phyloP scores from a whole-genome alignment of 2,888 invertebrate species.

The Dolomedes plantarius region DNA sequence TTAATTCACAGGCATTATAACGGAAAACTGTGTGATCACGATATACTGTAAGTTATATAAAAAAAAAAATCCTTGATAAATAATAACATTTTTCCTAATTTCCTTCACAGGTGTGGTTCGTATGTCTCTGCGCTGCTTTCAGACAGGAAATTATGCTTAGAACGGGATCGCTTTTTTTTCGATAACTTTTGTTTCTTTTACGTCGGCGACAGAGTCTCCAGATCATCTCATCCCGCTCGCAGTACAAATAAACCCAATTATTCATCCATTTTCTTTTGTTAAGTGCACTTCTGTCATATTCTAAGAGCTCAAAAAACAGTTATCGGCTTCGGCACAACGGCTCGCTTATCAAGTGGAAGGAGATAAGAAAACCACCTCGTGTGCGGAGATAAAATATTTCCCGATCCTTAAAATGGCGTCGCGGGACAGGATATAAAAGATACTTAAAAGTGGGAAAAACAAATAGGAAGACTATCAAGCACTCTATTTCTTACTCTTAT shows the following conservation, averaged over 20 bases:
- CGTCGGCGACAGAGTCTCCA: neutral
- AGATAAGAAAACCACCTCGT: constrained; percentile 36
- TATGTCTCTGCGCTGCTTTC: too few relatives aligned
- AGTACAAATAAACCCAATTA: constrained; percentile 2
- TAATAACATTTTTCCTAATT: too few relatives aligned
- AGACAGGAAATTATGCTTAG: too few relatives aligned
- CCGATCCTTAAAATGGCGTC: constrained; percentile 48
- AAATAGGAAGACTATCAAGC: neutral
- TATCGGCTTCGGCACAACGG: constrained; percentile 15
- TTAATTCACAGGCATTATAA: too few relatives aligned
- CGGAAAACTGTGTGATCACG: too few relatives aligned
- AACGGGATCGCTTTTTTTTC: too few relatives aligned
- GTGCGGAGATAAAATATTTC: constrained; percentile 40
- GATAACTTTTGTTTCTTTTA: too few relatives aligned
- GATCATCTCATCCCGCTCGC: neutral
- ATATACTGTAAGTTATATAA: too few relatives aligned
- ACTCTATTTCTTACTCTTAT: neutral
- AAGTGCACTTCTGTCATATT: neutral
- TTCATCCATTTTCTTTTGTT: neutral
- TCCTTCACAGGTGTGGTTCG: too few relatives aligned
- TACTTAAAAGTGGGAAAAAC: neutral
- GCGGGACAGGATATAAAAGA: neutral
- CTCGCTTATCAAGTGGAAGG: constrained; percentile 28
- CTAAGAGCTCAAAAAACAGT: constrained; percentile 11
- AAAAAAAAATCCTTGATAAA: too few relatives aligned